Evolutionary conservation across 2,113 vertebrate genomes (phyloP), one percentile per base, ranked within the genome.

Genomic region (Merops nubicus): DNA sequence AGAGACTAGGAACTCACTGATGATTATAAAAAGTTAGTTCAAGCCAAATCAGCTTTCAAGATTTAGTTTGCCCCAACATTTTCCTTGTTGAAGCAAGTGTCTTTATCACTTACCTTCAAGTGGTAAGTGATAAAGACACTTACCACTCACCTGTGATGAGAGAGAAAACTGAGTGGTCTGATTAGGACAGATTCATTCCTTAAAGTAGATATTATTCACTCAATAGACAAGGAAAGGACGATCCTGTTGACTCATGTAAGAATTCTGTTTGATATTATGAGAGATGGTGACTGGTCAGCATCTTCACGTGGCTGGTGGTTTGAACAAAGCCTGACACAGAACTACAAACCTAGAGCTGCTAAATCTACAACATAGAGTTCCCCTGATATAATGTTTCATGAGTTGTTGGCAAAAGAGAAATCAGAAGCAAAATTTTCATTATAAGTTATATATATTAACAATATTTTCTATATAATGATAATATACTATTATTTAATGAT

Each of bases 281-380:
- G 8, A 62, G 12, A 15, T 48, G 25, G 48, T 53, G n/a, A 70
- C 21, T 74, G 38, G 47, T 59, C 7, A 54, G 14, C n/a, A 42
- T 78, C 75, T 89, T 81, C 21, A 38, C 47, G 34, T 67, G 14
- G 3, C 13, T 81, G 8, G 15, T 54, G 34, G 45, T 42, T 70
- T 87, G 34, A 87, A 22, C 31, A 89, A 77, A 38, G 9, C 14
- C 40, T 64, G 25, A 48, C 8, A 47, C 1, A 54, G 8, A 81
- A 59, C 9, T 33, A 20, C 9, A 48, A 0, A 31, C 19, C 5
- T 34, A n/a, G 36, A 20, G 9, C 7, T 11, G 2, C 2, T 18
- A 51, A 17, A 60, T 3, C 4, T 53, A 9, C 5, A 42, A 22
- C 15, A 72, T 21, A 68, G 15, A 6, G 16, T 45, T 70, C 23